Conservation (phyloP, 2,113 vertebrate genomes). For the Chloroceryle aenea region DNA sequence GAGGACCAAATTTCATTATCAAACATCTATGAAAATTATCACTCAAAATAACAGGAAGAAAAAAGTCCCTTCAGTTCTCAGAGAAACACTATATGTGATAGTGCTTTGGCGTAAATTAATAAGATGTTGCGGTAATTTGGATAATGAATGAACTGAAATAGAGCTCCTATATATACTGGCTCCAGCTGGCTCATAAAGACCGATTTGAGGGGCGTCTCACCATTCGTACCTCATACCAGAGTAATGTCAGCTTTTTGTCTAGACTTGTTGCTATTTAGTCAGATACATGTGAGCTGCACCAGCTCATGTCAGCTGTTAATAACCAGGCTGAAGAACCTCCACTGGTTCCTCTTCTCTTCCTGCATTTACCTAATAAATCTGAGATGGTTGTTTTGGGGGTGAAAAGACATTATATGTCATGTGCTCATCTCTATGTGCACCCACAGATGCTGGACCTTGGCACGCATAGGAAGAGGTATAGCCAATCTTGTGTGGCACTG, state of each 20-base stretch:
- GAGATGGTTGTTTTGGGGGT: not conserved
- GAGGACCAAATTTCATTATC: not conserved
- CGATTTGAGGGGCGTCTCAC: not conserved
- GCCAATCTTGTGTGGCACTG: fast-evolving
- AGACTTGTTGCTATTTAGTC: fast-evolving
- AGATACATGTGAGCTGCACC: fast-evolving
- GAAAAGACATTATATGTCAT: not conserved
- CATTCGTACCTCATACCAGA: fast-evolving
- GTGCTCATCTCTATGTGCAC: fast-evolving
- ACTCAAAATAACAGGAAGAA: not conserved
- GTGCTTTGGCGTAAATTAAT: not conserved
- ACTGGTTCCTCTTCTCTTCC: not conserved
- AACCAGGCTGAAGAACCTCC: not conserved
- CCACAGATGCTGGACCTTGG: not conserved
- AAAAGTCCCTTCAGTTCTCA: not conserved
- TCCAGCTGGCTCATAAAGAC: not conserved
- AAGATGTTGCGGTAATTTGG: not conserved
- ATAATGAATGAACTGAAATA: not conserved
- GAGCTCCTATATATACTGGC: not conserved
- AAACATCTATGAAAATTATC: not conserved
- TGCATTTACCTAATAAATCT: not conserved
- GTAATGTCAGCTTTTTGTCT: not conserved
- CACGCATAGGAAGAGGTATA: not conserved
- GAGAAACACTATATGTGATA: not conserved
- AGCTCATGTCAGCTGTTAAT: not conserved